Evolutionary conservation across 2,888 invertebrate species (phyloP).

Genomic region (Chrysolina oricalcia): DNA sequence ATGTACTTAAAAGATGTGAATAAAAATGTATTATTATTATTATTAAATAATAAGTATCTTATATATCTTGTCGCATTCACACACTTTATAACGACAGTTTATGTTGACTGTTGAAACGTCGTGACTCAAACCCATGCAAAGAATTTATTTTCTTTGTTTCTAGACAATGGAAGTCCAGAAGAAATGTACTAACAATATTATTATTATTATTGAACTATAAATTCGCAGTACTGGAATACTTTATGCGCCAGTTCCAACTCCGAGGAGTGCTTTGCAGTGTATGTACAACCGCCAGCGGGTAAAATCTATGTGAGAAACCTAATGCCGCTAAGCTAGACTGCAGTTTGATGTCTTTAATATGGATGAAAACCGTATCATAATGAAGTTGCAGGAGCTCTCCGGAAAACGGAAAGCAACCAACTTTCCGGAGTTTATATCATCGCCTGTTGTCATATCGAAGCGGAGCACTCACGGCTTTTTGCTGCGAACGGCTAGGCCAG

Average conservation of each 20-base stretch:
- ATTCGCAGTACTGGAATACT: constrained; percentile 18
- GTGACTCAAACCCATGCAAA: too few relatives aligned
- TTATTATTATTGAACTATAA: too few relatives aligned
- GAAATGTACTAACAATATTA: too few relatives aligned
- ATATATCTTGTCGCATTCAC: too few relatives aligned
- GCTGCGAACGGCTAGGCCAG: background rate
- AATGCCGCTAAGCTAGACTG: constrained; percentile 31
- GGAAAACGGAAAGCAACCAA: constrained; percentile 24
- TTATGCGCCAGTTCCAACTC: constrained; percentile 14
- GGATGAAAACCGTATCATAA: constrained; percentile 40
- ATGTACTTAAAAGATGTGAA: too few relatives aligned
- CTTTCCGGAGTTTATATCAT: constrained; percentile 14
- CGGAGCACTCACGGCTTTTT: constrained; percentile 2
- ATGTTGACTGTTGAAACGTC: too few relatives aligned
- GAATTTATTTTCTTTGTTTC: too few relatives aligned
- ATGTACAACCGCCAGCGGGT: constrained; percentile 15
- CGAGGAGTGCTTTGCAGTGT: constrained; percentile 31
- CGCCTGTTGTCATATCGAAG: constrained; percentile 14
- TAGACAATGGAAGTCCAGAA: too few relatives aligned
- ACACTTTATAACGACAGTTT: too few relatives aligned
- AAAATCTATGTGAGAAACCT: constrained; percentile 22
- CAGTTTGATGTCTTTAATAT: constrained; percentile 38
- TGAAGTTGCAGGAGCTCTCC: constrained; percentile 34
- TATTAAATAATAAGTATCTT: too few relatives aligned
- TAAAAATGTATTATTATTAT: too few relatives aligned